phyloP scores from a whole-genome alignment of 2,888 invertebrate species.

The Eledone cirrhosa region DNA sequence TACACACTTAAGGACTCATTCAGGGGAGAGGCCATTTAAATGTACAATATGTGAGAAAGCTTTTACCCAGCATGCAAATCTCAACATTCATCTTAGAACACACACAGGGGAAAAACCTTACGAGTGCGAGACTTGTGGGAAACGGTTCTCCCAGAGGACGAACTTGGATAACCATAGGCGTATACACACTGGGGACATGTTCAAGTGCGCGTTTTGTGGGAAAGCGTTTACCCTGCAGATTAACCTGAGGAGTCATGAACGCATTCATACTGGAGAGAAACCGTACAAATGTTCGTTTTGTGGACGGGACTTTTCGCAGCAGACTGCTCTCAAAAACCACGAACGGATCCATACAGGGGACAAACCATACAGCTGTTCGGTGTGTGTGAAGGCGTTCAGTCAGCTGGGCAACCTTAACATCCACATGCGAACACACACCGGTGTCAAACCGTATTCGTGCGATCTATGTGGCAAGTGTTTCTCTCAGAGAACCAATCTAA shows the following conservation, averaged over 20 bases:
- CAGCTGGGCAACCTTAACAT: constrained; percentile 19
- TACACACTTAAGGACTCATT: constrained; percentile 16
- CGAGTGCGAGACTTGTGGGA: constrained; percentile 23
- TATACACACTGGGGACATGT: constrained; percentile 25
- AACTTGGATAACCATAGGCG: constrained; percentile 22
- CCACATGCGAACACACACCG: constrained; percentile 24
- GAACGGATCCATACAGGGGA: constrained; percentile 8
- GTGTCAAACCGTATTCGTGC: constrained; percentile 7
- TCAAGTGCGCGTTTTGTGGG: constrained; percentile 25
- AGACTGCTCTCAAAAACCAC: constrained; percentile 16
- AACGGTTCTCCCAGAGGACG: constrained; percentile 25
- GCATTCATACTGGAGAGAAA: constrained; percentile 17
- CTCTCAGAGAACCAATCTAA: constrained; percentile 14
- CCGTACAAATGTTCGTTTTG: constrained; percentile 14
- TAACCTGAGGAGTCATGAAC: constrained; percentile 10
- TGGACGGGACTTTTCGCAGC: constrained; percentile 17
- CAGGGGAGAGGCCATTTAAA: constrained; percentile 12
- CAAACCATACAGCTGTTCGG: constrained; percentile 5
- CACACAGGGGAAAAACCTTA: constrained; percentile 17
- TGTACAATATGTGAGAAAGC: constrained; percentile 11
- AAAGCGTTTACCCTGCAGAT: constrained; percentile 26
- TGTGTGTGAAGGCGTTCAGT: constrained; percentile 5
- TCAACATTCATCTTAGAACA: constrained; percentile 19
- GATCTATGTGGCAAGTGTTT: constrained; percentile 19
- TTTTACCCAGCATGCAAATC: constrained; percentile 21